Evolutionary conservation across 2,797 vertebrate genomes (phyloP), one percentile per base, ranked within the genome.

Genomic region (Gobio occitaniae): DNA sequence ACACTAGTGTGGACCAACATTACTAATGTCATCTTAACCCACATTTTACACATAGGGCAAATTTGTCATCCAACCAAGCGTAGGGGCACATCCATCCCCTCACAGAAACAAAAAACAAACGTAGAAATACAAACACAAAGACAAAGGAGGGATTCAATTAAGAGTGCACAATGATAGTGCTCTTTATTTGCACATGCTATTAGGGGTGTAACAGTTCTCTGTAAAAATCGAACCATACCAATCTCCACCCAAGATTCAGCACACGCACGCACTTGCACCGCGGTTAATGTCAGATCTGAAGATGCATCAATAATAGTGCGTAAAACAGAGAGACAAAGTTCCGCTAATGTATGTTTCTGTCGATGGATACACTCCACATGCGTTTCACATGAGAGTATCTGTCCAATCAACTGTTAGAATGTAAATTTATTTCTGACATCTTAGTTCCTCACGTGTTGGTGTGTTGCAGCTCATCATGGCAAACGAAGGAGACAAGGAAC

Each of bases 1-100:
- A 69, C 68, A 82, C 17, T 52, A 36, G 77, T 80, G 72, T 70
- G 59, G 72, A 74, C 74, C 36, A 80, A 83, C 70, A 71, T 71
- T 80, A 75, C 78, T 80, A 63, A 78, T 83, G 56, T 83, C 74
- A 81, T 86, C 70, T 69, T 83, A 80, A 84, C 71, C 70, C 79
- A 84, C 56, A 85, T 88, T 86, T 88, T 82, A 84, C 75, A 80
- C 77, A 85, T 75, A 83, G 71, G 77, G 71, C 29, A 84, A 76
- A 87, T 84, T 69, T 84, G 82, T 79, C 74, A 82, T 69, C 44
- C 25, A 44, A 25, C 44, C 69, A 79, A 66, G 50, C 29, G 15
- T 54, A 77, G 25, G 41, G 82, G 79, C 65, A 84, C 84, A 90
- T 56, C 77, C 65, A 86, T 84, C 82, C 50, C 19, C 70, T 83